phyloP scores from a whole-genome alignment of 1,140 invertebrate genomes.

The Steinernema khuongi region DNA sequence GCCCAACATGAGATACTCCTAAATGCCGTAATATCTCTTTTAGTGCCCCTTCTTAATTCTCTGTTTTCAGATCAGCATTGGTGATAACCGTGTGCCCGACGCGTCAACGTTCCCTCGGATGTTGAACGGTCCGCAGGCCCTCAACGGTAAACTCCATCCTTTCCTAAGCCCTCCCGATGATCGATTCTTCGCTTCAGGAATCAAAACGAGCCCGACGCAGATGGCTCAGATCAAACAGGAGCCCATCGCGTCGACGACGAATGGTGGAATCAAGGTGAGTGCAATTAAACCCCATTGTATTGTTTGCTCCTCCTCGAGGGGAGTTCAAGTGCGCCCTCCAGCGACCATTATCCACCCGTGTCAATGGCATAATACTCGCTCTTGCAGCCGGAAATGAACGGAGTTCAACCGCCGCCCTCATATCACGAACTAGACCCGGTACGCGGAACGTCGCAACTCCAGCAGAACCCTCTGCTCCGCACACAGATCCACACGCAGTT shows the following conservation, averaged over 20 bases:
- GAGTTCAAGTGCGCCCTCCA: slow-evolving; percentile 24
- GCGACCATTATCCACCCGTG: slow-evolving; percentile 25
- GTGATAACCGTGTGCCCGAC: neutral
- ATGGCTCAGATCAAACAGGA: slow-evolving; percentile 18
- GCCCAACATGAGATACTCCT: no score
- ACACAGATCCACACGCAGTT: slow-evolving; percentile 31
- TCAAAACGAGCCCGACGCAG: slow-evolving; percentile 9
- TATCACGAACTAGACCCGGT: slow-evolving; percentile 53
- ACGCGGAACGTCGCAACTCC: slow-evolving; percentile 32
- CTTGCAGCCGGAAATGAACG: slow-evolving; percentile 36
- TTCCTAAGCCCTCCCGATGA: neutral
- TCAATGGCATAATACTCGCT: slow-evolving; percentile 10
- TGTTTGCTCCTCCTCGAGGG: neutral
- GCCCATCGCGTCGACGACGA: neutral
- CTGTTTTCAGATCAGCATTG: neutral
- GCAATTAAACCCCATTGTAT: slow-evolving; percentile 4
- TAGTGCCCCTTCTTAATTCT: no score
- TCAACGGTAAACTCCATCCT: neutral
- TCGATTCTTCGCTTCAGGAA: neutral
- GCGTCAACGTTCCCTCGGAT: neutral
- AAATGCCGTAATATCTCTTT: no score
- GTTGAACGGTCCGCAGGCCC: neutral
- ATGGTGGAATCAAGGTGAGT: slow-evolving; percentile 3
- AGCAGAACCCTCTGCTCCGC: slow-evolving; percentile 49
- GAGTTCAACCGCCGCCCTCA: slow-evolving; percentile 42